Conservation (phyloP, 2,797 vertebrate genomes). For the Danio choprae region DNA sequence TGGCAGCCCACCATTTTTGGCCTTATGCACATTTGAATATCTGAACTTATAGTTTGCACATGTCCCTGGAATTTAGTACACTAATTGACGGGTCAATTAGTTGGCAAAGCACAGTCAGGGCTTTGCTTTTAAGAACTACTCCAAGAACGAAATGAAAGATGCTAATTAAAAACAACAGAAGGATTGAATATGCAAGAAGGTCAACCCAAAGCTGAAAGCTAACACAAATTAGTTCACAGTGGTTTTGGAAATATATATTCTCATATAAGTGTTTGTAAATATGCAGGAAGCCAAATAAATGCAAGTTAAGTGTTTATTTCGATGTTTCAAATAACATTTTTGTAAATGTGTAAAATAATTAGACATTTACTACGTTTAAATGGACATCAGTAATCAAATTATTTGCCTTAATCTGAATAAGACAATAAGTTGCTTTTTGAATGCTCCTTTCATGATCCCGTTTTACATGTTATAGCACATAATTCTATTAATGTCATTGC, state of each 20-base stretch:
- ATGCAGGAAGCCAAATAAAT: too few relatives aligned
- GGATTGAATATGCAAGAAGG: background rate
- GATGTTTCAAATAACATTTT: too few relatives aligned
- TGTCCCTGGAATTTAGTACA: slow-evolving; percentile 2
- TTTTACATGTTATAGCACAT: too few relatives aligned
- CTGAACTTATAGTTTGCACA: background rate
- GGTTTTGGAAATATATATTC: background rate
- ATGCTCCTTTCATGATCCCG: too few relatives aligned
- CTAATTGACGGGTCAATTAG: background rate
- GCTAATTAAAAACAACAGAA: background rate
- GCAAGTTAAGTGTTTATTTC: too few relatives aligned
- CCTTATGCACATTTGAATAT: background rate
- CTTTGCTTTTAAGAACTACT: background rate
- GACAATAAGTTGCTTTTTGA: too few relatives aligned
- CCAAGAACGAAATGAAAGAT: background rate
- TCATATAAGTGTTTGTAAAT: too few relatives aligned
- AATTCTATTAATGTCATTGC: too few relatives aligned
- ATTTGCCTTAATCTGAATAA: too few relatives aligned
- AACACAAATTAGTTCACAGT: background rate
- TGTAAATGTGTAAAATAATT: too few relatives aligned
- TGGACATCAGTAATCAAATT: too few relatives aligned
- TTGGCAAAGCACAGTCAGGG: background rate
- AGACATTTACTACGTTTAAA: too few relatives aligned
- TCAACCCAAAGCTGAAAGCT: background rate
- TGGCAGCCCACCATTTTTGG: background rate